phyloP scores from a whole-genome alignment of 1,140 invertebrate genomes.

The Nilaparvata lugens region DNA sequence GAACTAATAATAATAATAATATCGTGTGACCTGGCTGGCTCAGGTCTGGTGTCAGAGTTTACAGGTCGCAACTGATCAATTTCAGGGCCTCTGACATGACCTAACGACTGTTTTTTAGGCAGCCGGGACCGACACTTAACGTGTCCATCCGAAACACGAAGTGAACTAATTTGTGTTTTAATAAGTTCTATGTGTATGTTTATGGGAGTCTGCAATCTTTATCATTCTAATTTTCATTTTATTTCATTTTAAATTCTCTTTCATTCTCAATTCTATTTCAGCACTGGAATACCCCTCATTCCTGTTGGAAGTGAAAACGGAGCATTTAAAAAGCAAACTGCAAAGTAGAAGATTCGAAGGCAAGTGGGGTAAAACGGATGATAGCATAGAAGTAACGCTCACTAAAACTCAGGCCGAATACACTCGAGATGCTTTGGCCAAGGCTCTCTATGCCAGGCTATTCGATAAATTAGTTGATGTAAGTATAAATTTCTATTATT shows the following conservation, averaged over 20 bases:
- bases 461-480: slow-evolving; percentile 65
- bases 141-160: too few relatives aligned
- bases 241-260: not conserved
- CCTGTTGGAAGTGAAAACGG: slow-evolving; percentile 50
- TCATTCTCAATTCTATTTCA: slow-evolving; percentile 31
- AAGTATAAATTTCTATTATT: too few relatives aligned
- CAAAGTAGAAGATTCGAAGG: slow-evolving; percentile 58
- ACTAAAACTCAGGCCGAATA: slow-evolving; percentile 58
- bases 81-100: too few relatives aligned
- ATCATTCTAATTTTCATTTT: slow-evolving; percentile 1
- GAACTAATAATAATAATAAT: too few relatives aligned
- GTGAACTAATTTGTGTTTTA: too few relatives aligned
- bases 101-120: too few relatives aligned
- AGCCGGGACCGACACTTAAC: too few relatives aligned
- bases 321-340: slow-evolving; percentile 50
- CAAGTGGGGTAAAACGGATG: slow-evolving; percentile 62
- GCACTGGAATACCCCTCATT: slow-evolving; percentile 55
- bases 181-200: too few relatives aligned
- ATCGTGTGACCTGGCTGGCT: too few relatives aligned
- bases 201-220: too few relatives aligned
- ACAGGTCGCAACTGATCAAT: too few relatives aligned
- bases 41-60: too few relatives aligned
- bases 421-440: slow-evolving; percentile 56
- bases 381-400: slow-evolving; percentile 56
- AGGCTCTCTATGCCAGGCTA: slow-evolving; percentile 56